phyloP scores from a whole-genome alignment of 2,113 vertebrate genomes.

The Ploceus nigricollis region DNA sequence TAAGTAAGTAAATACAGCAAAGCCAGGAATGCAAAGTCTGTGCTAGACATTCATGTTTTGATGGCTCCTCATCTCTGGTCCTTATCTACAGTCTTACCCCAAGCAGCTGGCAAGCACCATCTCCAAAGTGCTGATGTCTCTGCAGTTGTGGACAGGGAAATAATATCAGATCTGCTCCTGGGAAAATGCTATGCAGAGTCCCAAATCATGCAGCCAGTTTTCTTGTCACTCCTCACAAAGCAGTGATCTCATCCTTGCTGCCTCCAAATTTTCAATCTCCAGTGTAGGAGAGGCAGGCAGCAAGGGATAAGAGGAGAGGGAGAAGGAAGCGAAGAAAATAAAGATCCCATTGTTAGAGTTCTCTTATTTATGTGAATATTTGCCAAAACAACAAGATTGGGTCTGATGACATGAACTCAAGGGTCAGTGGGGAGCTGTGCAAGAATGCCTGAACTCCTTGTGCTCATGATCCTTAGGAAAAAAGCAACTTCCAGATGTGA shows the following conservation, averaged over 20 bases:
- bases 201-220: not conserved
- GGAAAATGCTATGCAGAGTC: not conserved
- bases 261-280: conserved; percentile 59
- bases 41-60: not conserved
- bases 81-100: conserved; percentile 60
- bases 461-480: not conserved
- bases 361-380: conserved; percentile 48
- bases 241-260: conserved; percentile 58
- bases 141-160: not conserved
- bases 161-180: conserved; percentile 22
- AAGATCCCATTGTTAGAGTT: conserved; percentile 65
- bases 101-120: not conserved
- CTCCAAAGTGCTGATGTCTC: conserved; percentile 54
- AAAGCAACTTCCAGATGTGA: conserved; percentile 54
- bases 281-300: conserved; percentile 29
- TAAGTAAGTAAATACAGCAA: conserved; percentile 32
- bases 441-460: conserved; percentile 42
- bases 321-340: conserved; percentile 4
- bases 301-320: conserved; percentile 12
- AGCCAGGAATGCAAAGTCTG: conserved; percentile 30
- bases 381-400: conserved; percentile 63
- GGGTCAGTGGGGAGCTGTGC: conserved; percentile 25
- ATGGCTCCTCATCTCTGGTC: conserved; percentile 29
- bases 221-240: conserved; percentile 29
- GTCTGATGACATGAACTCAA: conserved; percentile 48